A percentile compares a stretch with the other conserved stretches of the same genome.
Evolutionary conservation across 2,113 vertebrate species (phyloP).

Genomic region (Poeciliopsis turrubarensis): DNA sequence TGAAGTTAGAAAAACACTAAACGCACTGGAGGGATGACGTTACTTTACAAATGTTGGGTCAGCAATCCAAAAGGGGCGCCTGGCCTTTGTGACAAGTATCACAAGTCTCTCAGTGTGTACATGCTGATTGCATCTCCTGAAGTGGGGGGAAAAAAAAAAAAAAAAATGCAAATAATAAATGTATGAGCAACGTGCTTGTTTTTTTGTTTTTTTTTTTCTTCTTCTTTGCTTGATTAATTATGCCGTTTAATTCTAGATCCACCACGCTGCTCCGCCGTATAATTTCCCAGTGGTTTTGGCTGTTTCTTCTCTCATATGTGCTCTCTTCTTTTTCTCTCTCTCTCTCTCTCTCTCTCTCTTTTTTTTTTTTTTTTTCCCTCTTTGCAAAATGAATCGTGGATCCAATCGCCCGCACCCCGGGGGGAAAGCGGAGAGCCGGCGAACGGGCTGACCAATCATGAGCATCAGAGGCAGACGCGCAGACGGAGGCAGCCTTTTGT

Average conservation of each 20-base stretch:
- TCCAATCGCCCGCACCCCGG: constrained; percentile 72
- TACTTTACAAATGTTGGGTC: constrained; percentile 62
- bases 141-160: no score
- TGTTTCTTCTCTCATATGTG: constrained; percentile 75
- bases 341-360: no score
- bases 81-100: constrained; percentile 61
- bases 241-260: constrained; percentile 85
- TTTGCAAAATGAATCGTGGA: constrained; percentile 82
- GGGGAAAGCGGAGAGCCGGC: constrained; percentile 74
- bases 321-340: constrained; percentile 50
- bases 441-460: constrained; percentile 77
- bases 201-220: constrained; percentile 52
- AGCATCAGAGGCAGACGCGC: constrained; percentile 70
- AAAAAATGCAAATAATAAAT: constrained; percentile 84
- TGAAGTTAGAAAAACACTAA: constrained; percentile 47
- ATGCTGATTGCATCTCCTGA: constrained; percentile 78
- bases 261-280: constrained; percentile 76
- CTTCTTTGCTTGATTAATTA: constrained; percentile 80
- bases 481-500: constrained; percentile 65
- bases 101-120: constrained; percentile 62
- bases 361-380: constrained; percentile 33
- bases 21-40: constrained; percentile 33
- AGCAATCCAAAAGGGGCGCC: constrained; percentile 54
- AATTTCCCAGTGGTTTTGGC: constrained; percentile 83
- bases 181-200: constrained; percentile 82